phyloP scores from a whole-genome alignment of 1,140 invertebrate species.

The Cepaea nemoralis region DNA sequence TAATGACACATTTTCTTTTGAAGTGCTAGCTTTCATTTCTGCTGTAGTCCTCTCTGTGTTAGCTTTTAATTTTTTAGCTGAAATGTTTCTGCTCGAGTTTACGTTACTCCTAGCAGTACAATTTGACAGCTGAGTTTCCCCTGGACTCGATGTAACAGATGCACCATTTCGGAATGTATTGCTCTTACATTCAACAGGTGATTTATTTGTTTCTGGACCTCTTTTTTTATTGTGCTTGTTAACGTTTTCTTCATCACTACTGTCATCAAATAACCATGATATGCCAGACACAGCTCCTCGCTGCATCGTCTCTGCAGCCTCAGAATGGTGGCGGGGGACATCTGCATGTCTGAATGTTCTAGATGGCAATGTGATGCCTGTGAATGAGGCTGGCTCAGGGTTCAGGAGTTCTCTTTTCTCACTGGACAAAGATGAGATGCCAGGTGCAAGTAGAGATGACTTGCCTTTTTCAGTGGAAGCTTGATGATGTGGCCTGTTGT shows the following conservation, averaged over 20 bases:
- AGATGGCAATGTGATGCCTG: neutral
- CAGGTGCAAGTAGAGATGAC: neutral
- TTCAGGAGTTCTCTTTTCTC: neutral
- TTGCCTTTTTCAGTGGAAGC: neutral
- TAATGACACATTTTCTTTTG: neutral
- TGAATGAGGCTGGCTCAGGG: neutral
- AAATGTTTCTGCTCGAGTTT: neutral
- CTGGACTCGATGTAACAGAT: neutral
- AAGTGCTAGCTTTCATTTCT: neutral
- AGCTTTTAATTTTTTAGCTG: neutral
- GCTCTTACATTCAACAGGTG: neutral
- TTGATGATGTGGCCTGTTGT: neutral
- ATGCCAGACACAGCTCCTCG: neutral
- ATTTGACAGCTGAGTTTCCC: neutral
- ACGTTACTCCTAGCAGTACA: neutral
- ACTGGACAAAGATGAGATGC: neutral
- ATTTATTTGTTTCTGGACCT: neutral
- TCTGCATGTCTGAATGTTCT: neutral
- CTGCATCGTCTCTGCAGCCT: neutral
- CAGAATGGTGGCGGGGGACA: neutral
- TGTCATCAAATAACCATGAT: slow-evolving; percentile 25
- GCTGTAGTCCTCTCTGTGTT: neutral
- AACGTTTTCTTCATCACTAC: slow-evolving; percentile 19
- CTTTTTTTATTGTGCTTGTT: neutral
- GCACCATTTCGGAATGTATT: neutral